Base-by-base conservation (phyloP, 2,888 invertebrate genomes). In the Drosophila eohydei region DNA sequence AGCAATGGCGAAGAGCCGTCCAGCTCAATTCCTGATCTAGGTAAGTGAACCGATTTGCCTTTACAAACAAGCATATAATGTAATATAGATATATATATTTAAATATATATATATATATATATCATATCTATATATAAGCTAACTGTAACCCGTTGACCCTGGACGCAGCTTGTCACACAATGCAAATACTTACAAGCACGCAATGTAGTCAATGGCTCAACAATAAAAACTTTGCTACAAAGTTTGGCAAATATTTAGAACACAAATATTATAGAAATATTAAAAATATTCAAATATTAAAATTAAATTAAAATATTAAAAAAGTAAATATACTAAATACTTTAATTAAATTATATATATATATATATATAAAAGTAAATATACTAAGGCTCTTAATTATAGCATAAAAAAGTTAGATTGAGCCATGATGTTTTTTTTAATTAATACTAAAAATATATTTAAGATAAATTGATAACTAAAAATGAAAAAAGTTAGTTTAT, bases 21-120 rank as follows among this genome's bases (percentile, higher is more conserved):
- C 81, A 97, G 97, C 94, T 97, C 97, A 86, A 97, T 97, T 93
- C 97, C 97, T 79, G 97, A 97, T 94, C 94, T 97, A 94, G 97
- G 97, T 97, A 92, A 96, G 96, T 94, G 32, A 30, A 36, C 16
- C 54, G 2, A 58, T 50, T 46, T 61, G 21, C 34, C 21, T 8
- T 7, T 16, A 50, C 30, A 32, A 2, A 16, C 44, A 26, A 43
- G 11, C 44, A 4, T 12, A 21, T 2, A 8, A 4, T 28, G 28
- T 48, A n/a, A 46, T 41, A 59, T 26, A 51, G 16, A 30, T 48
- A 54, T 14, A 12, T 32, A 36, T 38, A 58, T 21, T 28, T 4
- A 34, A 4, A 36, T 9, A 26, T 40, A 9, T 26, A 36, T 44
- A 51, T 21, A 28, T 8, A 30, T 56, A 62, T 43, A 34, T 50